Conservation (phyloP, 2,113 vertebrate genomes). For the Phylloscopus whistleri region DNA sequence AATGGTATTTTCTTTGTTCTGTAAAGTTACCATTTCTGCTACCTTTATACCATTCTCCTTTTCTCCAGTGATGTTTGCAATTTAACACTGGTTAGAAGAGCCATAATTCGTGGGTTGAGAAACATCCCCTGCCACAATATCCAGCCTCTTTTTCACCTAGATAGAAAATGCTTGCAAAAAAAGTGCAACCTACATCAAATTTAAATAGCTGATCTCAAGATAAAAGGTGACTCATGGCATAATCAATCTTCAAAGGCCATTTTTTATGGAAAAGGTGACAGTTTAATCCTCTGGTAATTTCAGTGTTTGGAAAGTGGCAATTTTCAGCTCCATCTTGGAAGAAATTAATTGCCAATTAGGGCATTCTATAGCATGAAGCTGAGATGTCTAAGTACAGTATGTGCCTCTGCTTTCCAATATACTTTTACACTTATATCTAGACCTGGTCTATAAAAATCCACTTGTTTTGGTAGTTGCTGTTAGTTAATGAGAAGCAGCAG, state of each 20-base stretch:
- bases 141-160: neutral
- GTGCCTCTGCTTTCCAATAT: neutral
- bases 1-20: neutral
- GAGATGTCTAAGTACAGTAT: neutral
- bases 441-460: neutral
- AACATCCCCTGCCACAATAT: neutral
- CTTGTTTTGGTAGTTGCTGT: neutral
- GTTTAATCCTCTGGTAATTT: neutral
- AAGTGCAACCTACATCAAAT: neutral
- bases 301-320: neutral
- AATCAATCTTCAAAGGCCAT: neutral
- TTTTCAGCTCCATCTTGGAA: neutral
- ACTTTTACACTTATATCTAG: neutral
- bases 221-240: neutral
- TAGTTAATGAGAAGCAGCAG: slow-evolving; percentile 14
- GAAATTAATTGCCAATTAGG: neutral
- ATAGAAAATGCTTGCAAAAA: neutral
- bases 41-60: neutral
- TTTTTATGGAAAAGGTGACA: neutral
- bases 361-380: neutral
- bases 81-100: neutral
- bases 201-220: neutral
- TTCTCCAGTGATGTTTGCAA: neutral
- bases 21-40: neutral
- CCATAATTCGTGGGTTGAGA: neutral